Percentiles rank a stretch among this genome's conserved stretches.
phyloP scores from a whole-genome alignment of 2,888 invertebrate genomes.

The Campoletis raptor region DNA sequence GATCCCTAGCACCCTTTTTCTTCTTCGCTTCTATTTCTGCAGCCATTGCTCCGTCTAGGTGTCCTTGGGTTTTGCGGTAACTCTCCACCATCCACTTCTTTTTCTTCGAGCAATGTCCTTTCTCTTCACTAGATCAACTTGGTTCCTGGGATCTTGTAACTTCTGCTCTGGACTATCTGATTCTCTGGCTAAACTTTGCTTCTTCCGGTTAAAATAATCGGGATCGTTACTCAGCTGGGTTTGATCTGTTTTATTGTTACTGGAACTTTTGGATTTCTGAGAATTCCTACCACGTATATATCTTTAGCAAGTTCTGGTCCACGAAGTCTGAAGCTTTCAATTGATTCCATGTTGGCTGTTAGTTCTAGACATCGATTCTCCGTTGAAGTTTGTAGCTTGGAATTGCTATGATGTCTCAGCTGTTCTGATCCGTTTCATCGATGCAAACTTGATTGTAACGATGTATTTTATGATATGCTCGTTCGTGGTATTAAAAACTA shows the following conservation, averaged over 20 bases:
- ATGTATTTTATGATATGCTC: neutral
- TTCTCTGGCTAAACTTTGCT: neutral
- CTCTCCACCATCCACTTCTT: constrained; percentile 23
- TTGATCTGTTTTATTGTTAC: neutral
- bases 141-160: constrained; percentile 31
- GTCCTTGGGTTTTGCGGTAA: constrained; percentile 21
- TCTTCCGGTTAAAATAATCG: constrained; percentile 34
- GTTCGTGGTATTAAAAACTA: neutral
- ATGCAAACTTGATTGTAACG: neutral
- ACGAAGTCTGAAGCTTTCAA: neutral
- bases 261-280: neutral
- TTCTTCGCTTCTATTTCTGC: constrained; percentile 35
- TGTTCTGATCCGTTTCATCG: neutral
- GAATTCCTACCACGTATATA: neutral
- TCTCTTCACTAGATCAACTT: constrained; percentile 20
- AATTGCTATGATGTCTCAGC: neutral
- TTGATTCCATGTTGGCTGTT: neutral
- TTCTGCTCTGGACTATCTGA: neutral
- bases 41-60: constrained; percentile 6
- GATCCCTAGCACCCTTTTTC: constrained; percentile 32
- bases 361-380: neutral
- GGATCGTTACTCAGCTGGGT: neutral
- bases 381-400: neutral
- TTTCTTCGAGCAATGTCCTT: constrained; percentile 49
- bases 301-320: neutral